Evolutionary conservation across 2,888 invertebrate genomes (phyloP).

Genomic region (Aphodius granarius): DNA sequence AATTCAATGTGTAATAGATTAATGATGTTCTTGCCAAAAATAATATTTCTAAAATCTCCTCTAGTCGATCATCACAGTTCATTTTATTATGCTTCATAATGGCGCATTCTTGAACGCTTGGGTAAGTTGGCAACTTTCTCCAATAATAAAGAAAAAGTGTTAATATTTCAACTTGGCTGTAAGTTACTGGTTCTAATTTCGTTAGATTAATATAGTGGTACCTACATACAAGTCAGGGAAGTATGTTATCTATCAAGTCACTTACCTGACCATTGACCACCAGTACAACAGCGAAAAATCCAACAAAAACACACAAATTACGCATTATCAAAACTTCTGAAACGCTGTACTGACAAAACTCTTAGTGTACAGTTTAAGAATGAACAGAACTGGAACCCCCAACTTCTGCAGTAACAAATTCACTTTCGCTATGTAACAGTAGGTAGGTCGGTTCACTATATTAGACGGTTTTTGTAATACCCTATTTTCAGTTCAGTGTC

Average conservation of each 20-base stretch:
- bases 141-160: neutral
- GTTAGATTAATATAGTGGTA: neutral
- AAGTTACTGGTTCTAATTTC: neutral
- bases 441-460: neutral
- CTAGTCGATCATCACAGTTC: too few relatives aligned
- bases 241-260: too few relatives aligned
- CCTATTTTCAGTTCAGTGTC: neutral
- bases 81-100: neutral
- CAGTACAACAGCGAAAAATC: neutral
- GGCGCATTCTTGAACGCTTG: neutral
- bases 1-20: neutral
- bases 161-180: neutral
- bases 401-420: neutral
- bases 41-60: too few relatives aligned
- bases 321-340: neutral
- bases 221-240: too few relatives aligned
- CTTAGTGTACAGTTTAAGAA: neutral
- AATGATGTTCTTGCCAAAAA: too few relatives aligned
- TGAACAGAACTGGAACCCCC: neutral
- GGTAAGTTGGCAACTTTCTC: neutral
- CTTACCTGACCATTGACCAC: neutral
- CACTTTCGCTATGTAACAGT: neutral
- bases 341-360: neutral
- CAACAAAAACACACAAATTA: neutral
- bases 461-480: neutral